Base-by-base conservation (phyloP, 2,888 invertebrate genomes). In the Tenthredo distinguenda region DNA sequence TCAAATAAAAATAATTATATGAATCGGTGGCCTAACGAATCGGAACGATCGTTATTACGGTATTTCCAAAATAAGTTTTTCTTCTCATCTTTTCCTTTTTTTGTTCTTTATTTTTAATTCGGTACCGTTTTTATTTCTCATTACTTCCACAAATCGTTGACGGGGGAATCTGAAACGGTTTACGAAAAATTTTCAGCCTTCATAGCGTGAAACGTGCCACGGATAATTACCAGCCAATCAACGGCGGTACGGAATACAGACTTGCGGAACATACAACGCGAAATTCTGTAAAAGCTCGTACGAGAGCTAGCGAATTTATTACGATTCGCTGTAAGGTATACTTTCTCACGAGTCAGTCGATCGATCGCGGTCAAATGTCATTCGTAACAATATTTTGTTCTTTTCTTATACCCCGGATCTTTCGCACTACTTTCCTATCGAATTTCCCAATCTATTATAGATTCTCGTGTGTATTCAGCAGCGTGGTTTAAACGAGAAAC, bases 171-270 rank as follows among this genome's bases (percentile, higher is more conserved):
- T 18, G 47, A 47, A 83, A 68, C 83, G 83, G 47, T 83, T 71
- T 34, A 7, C 47, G 83, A 83, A 83, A 83, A 83, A 71, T 83
- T 65, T 68, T 31, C 34, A 50, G 68, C 68, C 47, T 47, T 68
- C 18, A 68, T 21, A 83, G 68, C 83, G 83, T 71, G 83, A 71
- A 83, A 83, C 83, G 83, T 68, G 71, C 83, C 71, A 43, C 68
- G 83, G 83, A 47, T 83, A 83, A 83, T 83, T 83, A 83, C 65
- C 47, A 83, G 68, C 83, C 68, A 83, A 83, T 83, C 83, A 71
- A 40, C 26, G 15, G 21, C 81, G 37, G 40, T 62, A n/a, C 26
- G 7, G 50, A 55, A 50, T 77, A 77, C 18, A 34, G 26, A 31
- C 55, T 18, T 47, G 15, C 31, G 50, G 72, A 21, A 21, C 72